Conservation (phyloP, 2,797 vertebrate species). For the Taeniopygia guttata region DNA sequence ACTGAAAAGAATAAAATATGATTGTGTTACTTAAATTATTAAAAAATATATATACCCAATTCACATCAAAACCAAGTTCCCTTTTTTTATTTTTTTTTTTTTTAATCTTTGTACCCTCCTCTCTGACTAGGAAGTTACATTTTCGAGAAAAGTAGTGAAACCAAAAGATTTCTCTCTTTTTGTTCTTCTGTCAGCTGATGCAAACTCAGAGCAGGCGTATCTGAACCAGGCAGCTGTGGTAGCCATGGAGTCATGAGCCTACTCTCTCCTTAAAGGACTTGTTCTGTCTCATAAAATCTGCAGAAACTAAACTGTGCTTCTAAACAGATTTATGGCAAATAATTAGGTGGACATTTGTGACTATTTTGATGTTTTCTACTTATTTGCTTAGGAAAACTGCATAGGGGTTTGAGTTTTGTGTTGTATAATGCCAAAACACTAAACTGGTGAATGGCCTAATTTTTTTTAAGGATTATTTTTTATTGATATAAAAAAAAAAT, state of each 20-base stretch:
- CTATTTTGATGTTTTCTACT: background rate
- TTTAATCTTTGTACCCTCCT: background rate
- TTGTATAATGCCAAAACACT: background rate
- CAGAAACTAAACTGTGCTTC: background rate
- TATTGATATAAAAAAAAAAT: background rate
- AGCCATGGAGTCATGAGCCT: background rate
- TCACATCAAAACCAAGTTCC: background rate
- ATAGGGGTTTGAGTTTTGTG: background rate
- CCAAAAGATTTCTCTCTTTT: background rate
- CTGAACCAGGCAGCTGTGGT: background rate
- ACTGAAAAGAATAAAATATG: background rate
- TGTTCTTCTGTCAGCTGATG: rapidly evolving
- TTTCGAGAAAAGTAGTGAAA: background rate
- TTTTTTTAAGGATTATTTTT: background rate
- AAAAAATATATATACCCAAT: background rate
- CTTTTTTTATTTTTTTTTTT: background rate
- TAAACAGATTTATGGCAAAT: background rate
- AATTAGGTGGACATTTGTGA: background rate
- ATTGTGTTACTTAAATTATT: background rate
- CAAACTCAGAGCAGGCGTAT: background rate
- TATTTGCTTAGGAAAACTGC: background rate
- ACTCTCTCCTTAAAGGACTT: background rate
- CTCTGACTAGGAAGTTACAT: background rate
- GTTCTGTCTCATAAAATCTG: background rate
- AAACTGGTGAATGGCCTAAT: background rate